These are phyloP conservation scores for Sphaeramia orbicularis DNA, from an alignment of 2,797 vertebrate genomes.

Conservation along the genomic window DNA sequence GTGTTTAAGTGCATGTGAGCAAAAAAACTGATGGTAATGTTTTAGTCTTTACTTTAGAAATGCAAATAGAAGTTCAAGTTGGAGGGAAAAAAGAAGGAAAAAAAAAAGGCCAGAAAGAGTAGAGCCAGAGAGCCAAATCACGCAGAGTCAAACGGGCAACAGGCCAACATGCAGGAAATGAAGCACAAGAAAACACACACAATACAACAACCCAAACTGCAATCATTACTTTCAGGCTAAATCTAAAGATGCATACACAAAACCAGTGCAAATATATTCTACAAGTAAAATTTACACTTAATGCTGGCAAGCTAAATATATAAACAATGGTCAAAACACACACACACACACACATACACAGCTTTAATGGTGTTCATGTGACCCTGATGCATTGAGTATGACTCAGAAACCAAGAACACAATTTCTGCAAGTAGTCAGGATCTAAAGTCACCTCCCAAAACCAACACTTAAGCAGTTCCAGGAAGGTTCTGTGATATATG, in stretches of 20 bases:
- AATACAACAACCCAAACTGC: constrained; percentile 1
- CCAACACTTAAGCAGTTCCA: not conserved
- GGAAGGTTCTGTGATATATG: not conserved
- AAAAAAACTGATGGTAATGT: too few species aligned
- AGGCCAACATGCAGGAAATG: constrained; percentile 69
- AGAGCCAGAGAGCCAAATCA: constrained; percentile 43
- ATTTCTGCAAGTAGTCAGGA: constrained; percentile 36
- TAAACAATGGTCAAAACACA: constrained; percentile 7
- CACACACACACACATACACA: not conserved
- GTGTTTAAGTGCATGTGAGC: too few species aligned
- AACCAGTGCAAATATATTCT: constrained; percentile 4
- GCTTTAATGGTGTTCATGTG: constrained; percentile 27
- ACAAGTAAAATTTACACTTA: constrained; percentile 1
- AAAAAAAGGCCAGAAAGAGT: too few species aligned
- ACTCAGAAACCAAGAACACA: constrained; percentile 18
- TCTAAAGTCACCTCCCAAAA: constrained; percentile 8
- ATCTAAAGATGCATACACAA: constrained; percentile 26
- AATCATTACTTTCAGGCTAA: constrained; percentile 23
- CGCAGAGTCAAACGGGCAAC: constrained; percentile 49
- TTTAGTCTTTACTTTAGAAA: not conserved
- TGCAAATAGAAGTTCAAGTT: constrained; percentile 7
- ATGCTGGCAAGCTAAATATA: constrained; percentile 1
- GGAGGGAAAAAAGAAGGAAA: not conserved
- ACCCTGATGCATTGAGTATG: constrained; percentile 27
- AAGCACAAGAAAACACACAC: constrained; percentile 39